These are phyloP conservation scores for Yoshiicerus persimilis DNA, from an alignment of 1,140 invertebrate genomes.

Conservation along the genomic window DNA sequence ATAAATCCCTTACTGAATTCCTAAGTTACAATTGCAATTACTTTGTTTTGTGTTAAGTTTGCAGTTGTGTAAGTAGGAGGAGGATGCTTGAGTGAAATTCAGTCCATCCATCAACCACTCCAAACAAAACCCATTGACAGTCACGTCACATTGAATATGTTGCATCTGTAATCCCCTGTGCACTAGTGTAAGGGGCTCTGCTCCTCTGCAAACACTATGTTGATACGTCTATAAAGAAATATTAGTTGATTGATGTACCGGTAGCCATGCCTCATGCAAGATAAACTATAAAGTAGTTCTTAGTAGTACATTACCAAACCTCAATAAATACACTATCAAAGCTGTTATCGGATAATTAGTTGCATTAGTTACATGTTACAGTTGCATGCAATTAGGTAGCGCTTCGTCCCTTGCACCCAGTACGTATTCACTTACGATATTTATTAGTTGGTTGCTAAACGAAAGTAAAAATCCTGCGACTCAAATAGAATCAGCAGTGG, in stretches of 20 bases:
- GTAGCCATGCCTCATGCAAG: not conserved
- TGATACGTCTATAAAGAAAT: not conserved
- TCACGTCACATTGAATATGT: not conserved
- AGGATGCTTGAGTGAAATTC: not conserved
- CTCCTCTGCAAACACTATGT: not conserved
- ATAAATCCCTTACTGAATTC: conserved; percentile 1
- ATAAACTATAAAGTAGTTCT: not conserved
- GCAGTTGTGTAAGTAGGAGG: not conserved
- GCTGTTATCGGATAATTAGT: not conserved
- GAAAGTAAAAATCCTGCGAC: not conserved
- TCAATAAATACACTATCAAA: not conserved
- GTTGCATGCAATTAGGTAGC: not conserved
- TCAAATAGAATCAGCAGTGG: not conserved
- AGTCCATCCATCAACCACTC: not conserved
- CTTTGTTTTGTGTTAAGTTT: not conserved
- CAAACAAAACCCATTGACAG: not conserved
- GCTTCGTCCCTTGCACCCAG: not conserved
- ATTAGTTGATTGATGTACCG: not conserved
- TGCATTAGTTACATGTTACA: not conserved
- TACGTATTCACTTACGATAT: not conserved
- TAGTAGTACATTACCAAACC: not conserved
- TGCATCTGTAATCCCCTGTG: not conserved
- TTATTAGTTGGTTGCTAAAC: not conserved
- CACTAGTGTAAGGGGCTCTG: not conserved
- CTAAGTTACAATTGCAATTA: not conserved